Base-by-base conservation (phyloP, 2,113 vertebrate species). In the Lonchura striata region DNA sequence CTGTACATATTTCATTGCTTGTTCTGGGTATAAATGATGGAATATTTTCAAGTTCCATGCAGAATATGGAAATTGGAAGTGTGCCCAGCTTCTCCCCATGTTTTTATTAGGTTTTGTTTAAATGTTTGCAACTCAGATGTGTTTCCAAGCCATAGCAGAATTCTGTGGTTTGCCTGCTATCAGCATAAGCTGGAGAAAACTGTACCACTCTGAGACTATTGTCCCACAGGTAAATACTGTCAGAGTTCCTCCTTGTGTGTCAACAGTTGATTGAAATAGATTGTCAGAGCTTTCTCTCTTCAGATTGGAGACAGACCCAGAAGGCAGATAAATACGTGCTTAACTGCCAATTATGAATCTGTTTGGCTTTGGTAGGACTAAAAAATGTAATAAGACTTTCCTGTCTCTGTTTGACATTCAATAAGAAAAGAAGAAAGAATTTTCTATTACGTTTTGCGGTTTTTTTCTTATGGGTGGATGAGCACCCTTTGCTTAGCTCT, bases 291-390 rank as follows among this genome's bases (percentile, higher is more conserved):
- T 95, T 93, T 95, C 61, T 70, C 41, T 84, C n/a, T 83, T 94
- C 54, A 41, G 54, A 65, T 37, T 61, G 78, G 42, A 92, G 88
- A 50, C 39, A 86, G 74, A 82, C 52, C 80, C 70, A 80, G 80
- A 89, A 96, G 76, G 74, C 77, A 95, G 82, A 92, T 61, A 88
- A 90, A 92, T 79, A 60, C 47, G 64, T 91, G 61, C 86, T 82
- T 83, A 95, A 88, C 65, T 95, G 68, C 77, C 94, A 93, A 31
- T 97, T 96, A 92, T 42, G 33, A 86, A 72, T 92, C 54, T 60
- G 7, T 60, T 91, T 91, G 83, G 89, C 72, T n/a, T 71, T 90
- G 61, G 56, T 72, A 37, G 54, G 56, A 81, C 46, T 86, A 9
- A 95, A 74, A 95, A 82, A 84, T 71, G 6, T 60, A 85, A 65